These are phyloP conservation scores for Cardiocondyla obscurior DNA, from an alignment of 1,140 invertebrate species.

Conservation along the genomic window DNA sequence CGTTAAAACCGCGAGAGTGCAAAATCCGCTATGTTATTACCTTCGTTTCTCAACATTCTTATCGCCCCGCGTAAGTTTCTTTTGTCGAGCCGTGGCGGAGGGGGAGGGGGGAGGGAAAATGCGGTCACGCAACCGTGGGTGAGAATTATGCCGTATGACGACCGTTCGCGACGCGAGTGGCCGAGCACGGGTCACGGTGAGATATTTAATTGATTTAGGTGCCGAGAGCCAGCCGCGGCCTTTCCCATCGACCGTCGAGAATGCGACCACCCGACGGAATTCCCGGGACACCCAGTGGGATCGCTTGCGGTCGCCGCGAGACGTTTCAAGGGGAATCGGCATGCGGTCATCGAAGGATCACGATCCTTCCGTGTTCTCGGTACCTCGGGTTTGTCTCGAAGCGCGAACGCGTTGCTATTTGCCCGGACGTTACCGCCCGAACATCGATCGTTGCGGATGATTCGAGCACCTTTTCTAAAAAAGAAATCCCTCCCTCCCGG, in stretches of 20 bases:
- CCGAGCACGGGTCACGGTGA: conserved; percentile 24
- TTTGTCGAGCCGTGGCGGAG: not conserved
- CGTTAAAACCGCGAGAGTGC: not conserved
- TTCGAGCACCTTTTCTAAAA: not conserved
- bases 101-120: too few species aligned
- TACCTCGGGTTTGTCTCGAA: conserved; percentile 13
- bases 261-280: conserved; percentile 69
- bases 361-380: conserved; percentile 29
- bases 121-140: not conserved
- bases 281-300: conserved; percentile 64
- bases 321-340: conserved; percentile 66
- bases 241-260: conserved; percentile 68
- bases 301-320: conserved; percentile 65
- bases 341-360: conserved; percentile 56
- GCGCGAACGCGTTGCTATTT: conserved; percentile 35
- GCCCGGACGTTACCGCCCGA: not conserved
- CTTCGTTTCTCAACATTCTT: not conserved
- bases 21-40: not conserved
- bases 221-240: conserved; percentile 53
- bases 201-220: conserved; percentile 75
- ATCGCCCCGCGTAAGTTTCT: not conserved
- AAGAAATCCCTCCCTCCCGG: not conserved
- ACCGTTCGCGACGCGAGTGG: not conserved
- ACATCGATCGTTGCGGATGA: not conserved
- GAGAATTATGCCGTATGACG: conserved; percentile 35